Conservation (phyloP, 2,888 invertebrate genomes). For the Athalia circularis region DNA sequence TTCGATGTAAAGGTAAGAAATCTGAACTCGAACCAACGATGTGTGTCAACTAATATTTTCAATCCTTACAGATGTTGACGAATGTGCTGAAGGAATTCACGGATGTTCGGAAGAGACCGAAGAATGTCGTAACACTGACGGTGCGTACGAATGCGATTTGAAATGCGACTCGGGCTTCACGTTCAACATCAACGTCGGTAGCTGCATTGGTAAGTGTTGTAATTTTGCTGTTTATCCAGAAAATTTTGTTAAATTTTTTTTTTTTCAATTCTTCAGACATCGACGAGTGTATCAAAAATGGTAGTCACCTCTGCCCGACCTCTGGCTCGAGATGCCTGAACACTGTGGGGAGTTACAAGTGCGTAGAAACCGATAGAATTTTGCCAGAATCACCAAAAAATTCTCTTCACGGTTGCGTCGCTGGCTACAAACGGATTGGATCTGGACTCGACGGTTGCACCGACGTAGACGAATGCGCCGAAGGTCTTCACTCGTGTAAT, state of each 20-base stretch:
- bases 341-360: conserved; percentile 82
- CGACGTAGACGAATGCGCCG: conserved; percentile 43
- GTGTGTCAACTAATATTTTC: background rate
- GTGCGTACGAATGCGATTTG: conserved; percentile 74
- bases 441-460: conserved; percentile 74
- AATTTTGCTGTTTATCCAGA: background rate
- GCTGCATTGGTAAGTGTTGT: conserved; percentile 65
- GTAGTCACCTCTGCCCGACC: conserved; percentile 75
- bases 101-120: conserved; percentile 76
- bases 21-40: background rate
- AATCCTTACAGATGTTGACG: conserved; percentile 82
- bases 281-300: conserved; percentile 75
- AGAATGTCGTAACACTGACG: conserved; percentile 73
- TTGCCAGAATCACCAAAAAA: conserved; percentile 75
- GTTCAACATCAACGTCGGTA: conserved; percentile 61
- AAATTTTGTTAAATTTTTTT: background rate
- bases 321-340: conserved; percentile 78
- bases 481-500: conserved; percentile 48
- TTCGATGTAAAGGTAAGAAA: conserved; percentile 75
- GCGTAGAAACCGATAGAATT: conserved; percentile 74
- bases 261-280: conserved; percentile 72
- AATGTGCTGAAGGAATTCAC: conserved; percentile 80
- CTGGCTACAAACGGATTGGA: conserved; percentile 78
- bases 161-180: conserved; percentile 65
- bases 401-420: conserved; percentile 76